phyloP scores from a whole-genome alignment of 2,113 vertebrate genomes.

The Rhabdomys dilectus region DNA sequence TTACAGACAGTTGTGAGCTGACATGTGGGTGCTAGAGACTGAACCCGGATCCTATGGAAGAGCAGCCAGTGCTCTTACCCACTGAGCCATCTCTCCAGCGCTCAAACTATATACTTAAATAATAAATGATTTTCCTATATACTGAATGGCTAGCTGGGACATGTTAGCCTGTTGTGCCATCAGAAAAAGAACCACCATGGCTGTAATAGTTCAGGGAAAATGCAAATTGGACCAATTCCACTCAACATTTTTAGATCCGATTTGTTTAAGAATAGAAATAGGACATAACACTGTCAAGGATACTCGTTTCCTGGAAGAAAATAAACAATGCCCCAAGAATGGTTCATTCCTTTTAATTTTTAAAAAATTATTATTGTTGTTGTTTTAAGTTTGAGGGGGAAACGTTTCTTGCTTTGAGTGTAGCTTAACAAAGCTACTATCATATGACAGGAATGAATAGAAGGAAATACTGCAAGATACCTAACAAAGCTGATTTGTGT shows the following conservation, averaged over 20 bases:
- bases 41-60: background rate
- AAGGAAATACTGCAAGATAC: conserved; percentile 59
- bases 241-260: background rate
- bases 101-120: background rate
- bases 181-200: background rate
- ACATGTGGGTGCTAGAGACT: background rate
- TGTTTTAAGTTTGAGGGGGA: conserved; percentile 17
- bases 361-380: conserved; percentile 4
- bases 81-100: background rate
- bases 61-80: background rate
- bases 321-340: conserved; percentile 64
- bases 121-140: background rate
- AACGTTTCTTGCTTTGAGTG: conserved; percentile 49
- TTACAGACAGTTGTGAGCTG: background rate
- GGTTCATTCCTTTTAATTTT: conserved; percentile 54
- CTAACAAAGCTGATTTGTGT: conserved; percentile 41
- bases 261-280: conserved; percentile 62
- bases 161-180: background rate
- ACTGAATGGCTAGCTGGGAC: background rate
- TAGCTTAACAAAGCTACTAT: conserved; percentile 29
- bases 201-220: background rate
- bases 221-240: conserved; percentile 7
- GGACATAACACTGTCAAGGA: conserved; percentile 59
- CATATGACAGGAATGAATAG: conserved; percentile 28
- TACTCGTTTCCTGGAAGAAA: conserved; percentile 62